Base-by-base conservation (phyloP, 2,113 vertebrate species). In the Phrynosoma platyrhinos region DNA sequence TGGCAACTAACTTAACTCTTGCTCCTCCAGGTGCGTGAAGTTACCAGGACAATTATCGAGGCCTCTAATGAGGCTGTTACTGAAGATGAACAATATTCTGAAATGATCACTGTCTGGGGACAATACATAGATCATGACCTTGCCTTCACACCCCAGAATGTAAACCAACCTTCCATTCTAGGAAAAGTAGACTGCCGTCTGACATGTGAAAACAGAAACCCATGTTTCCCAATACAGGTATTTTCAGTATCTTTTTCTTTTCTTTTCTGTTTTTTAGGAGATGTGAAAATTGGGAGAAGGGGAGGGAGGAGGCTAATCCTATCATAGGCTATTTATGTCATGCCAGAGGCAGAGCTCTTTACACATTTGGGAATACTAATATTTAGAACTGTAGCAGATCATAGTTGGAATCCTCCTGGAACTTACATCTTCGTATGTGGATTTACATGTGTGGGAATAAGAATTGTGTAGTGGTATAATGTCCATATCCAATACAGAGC, bases 61-160 rank as follows among this genome's bases (percentile, higher is more conserved):
- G 91, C 94, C 27, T 90, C 97, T 76, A 96, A 96, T 23, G 95
- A 96, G 75, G 90, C 80, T 20, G 88, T 97, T 75, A 96, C 95
- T 0, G 95, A 96, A 32, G 98, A 99, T 40, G 92, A 95, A 0
- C 36, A 84, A 21, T 98, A 98, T 87, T 97, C 98, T 7, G 98
- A 98, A n/a, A 94, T 99, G 92, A 95, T 99, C 87, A 97, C 96
- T 87, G 98, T 96, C 4, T 99, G 98, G 98, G 99, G 99, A 23
- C 99, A 99, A 90, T 99, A 99, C 84, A 97, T 98, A 14, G 97
- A 94, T 91, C 99, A 99, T 14, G 99, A 99, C 93, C 95, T 99
- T 1, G 94, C 97, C 16, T 98, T 98, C 83, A 99, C 98, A 9
- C 98, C 98, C 0, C 98, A 99, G 93, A 98, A 96, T 92, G 91